Percentiles rank a stretch among this genome's conserved stretches.
phyloP scores from a whole-genome alignment of 2,113 vertebrate genomes.

The Laticauda laticaudata region DNA sequence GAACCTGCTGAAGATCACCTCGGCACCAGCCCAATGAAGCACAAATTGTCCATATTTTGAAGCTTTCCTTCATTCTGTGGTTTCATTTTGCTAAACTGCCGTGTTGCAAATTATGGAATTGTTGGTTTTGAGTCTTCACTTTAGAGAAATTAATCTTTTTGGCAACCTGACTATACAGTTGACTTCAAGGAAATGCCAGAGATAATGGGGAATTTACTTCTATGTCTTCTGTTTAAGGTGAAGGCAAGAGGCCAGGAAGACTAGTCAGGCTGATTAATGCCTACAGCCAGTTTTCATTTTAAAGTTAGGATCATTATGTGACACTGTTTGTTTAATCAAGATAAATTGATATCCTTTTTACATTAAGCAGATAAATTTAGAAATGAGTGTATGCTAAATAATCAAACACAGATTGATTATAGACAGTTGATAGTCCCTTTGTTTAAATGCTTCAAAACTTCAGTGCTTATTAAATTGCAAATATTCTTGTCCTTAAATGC shows the following conservation, averaged over 20 bases:
- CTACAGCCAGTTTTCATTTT: slow-evolving; percentile 11
- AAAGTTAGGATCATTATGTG: slow-evolving; percentile 35
- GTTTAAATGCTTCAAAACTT: slow-evolving; percentile 3
- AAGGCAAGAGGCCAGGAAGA: slow-evolving; percentile 24
- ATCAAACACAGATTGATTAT: slow-evolving; percentile 10
- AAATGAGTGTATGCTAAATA: slow-evolving; percentile 11
- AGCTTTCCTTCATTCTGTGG: neutral
- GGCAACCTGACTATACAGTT: neutral
- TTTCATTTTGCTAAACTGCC: neutral
- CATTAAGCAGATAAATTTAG: slow-evolving; percentile 30
- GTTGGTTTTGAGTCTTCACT: slow-evolving; percentile 13
- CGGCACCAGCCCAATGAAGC: neutral
- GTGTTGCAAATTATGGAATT: neutral
- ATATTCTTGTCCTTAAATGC: neutral
- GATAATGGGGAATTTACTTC: neutral
- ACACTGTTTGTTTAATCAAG: slow-evolving; percentile 40
- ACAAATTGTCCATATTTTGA: neutral
- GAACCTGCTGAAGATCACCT: too few species aligned
- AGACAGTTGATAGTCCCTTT: neutral
- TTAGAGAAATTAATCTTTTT: slow-evolving; percentile 38
- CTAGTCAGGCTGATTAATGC: slow-evolving; percentile 27
- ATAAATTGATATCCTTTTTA: slow-evolving; percentile 32
- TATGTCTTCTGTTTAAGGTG: neutral
- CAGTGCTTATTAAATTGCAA: neutral
- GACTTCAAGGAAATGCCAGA: neutral